Conservation (phyloP, 2,888 invertebrate genomes). For the Lycia hirtaria region DNA sequence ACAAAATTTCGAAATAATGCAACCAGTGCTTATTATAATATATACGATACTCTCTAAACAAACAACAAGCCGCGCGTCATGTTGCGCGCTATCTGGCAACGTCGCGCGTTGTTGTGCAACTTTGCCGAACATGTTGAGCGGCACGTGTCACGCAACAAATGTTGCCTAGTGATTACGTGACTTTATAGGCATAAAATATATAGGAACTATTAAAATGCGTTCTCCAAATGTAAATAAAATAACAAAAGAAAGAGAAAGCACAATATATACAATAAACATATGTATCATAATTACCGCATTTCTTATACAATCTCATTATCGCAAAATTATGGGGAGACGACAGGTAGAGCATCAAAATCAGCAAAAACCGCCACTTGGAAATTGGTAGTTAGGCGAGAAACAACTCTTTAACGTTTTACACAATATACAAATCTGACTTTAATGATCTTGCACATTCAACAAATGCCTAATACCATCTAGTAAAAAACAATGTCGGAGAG, state of each 20-base stretch:
- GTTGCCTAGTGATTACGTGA: too few species aligned
- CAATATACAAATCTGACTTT: constrained; percentile 57
- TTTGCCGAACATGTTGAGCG: too few species aligned
- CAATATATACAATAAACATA: neutral
- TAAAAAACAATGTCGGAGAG: constrained; percentile 76
- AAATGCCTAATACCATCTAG: constrained; percentile 61
- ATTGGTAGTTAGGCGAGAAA: constrained; percentile 51
- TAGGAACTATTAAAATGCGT: too few species aligned
- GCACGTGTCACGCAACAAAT: too few species aligned
- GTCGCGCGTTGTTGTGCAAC: too few species aligned
- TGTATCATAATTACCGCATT: constrained; percentile 21
- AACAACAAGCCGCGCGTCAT: too few species aligned
- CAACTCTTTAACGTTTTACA: constrained; percentile 55
- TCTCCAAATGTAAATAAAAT: neutral
- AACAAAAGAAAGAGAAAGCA: neutral
- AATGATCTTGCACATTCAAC: constrained; percentile 61
- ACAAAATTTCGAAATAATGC: too few species aligned
- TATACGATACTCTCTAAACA: too few species aligned
- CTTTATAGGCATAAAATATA: too few species aligned
- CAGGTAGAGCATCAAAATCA: constrained; percentile 25
- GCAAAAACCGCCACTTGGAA: constrained; percentile 46
- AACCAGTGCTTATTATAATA: too few species aligned
- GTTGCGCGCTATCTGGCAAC: too few species aligned
- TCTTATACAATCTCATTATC: constrained; percentile 33
- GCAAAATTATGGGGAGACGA: constrained; percentile 37